Evolutionary conservation across 2,888 invertebrate species (phyloP).

Genomic region (Meghimatium bilineatum): DNA sequence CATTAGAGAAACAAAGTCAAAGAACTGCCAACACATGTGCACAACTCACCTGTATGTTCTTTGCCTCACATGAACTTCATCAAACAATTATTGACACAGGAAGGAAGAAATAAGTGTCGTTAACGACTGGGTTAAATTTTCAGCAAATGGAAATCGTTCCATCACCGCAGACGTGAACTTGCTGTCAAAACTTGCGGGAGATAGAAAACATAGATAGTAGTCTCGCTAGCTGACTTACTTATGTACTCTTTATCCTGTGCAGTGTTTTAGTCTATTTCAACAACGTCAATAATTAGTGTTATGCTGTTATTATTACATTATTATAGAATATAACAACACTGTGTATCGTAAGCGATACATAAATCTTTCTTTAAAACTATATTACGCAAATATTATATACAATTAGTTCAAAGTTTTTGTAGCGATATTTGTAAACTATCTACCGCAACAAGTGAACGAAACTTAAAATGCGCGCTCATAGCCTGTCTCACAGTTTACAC

Average conservation of each 20-base stretch:
- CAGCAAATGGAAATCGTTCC: slow-evolving; percentile 42
- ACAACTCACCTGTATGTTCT: slow-evolving; percentile 12
- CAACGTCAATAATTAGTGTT: not conserved
- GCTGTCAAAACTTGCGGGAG: slow-evolving; percentile 36
- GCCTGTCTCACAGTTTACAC: slow-evolving; percentile 40
- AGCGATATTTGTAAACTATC: not conserved
- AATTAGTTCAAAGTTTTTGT: not conserved
- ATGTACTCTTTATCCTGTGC: slow-evolving; percentile 6
- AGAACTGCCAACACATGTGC: not conserved
- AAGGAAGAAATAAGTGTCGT: slow-evolving; percentile 29
- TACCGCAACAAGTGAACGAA: not conserved
- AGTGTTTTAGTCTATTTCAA: not conserved
- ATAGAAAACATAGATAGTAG: not conserved
- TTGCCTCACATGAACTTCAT: slow-evolving; percentile 18
- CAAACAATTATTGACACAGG: slow-evolving; percentile 31
- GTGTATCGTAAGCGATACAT: not conserved
- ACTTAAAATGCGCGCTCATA: slow-evolving; percentile 4
- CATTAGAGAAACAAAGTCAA: not conserved
- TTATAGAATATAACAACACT: not conserved
- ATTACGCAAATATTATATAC: not conserved
- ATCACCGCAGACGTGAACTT: slow-evolving; percentile 34
- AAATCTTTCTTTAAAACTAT: not conserved
- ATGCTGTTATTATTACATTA: not conserved
- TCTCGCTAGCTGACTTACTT: not conserved
- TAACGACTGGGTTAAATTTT: slow-evolving; percentile 42